Evolutionary conservation across 2,888 invertebrate species (phyloP), one percentile per base, ranked within the genome.

Genomic region (Ceraclea dissimilis): DNA sequence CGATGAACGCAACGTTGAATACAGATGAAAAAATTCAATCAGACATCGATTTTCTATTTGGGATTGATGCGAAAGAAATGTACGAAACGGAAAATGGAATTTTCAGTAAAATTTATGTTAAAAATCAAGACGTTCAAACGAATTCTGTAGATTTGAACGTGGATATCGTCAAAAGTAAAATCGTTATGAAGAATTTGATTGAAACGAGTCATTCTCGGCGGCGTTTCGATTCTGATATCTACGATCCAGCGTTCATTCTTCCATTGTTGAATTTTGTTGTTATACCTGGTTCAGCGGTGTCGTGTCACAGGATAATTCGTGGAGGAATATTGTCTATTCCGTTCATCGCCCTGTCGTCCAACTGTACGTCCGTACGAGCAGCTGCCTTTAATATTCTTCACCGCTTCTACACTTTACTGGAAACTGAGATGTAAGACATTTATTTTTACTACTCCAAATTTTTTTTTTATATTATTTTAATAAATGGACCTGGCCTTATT

Each of bases 181-280:
- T 53, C 10, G 47, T 48, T n/a, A 20, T 53, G n/a, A 48, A n/a
- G 5, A 49, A 43, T 13, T 18, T 54, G 26, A 8, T 54, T 11
- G 43, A 49, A 43, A 26, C 49, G 11, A 49, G 49, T 18, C 21
- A 16, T 34, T 49, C 49, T 48, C 19, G 34, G n/a, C 13, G 16
- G 5, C 6, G 17, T 11, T 16, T 19, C 10, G 49, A 31, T 26
- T 13, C n/a, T 18, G 48, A 33, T 20, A 74, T 87, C 52, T 94
- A 94, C 65, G 93, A 94, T 72, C 87, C 93, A 1, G 78, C 85
- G 21, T 94, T 93, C 68, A 74, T 92, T 63, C 75, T 93, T 53
- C 89, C 92, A 0, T 69, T 93, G 10, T 80, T 94, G 68, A 82
- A 83, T 60, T 83, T 85, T 66, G 71, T 91, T 47, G 74, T 93